Evolutionary conservation across 2,797 vertebrate species (phyloP), one percentile per base, ranked within the genome.

Genomic region (Rhyacichthys aspro): DNA sequence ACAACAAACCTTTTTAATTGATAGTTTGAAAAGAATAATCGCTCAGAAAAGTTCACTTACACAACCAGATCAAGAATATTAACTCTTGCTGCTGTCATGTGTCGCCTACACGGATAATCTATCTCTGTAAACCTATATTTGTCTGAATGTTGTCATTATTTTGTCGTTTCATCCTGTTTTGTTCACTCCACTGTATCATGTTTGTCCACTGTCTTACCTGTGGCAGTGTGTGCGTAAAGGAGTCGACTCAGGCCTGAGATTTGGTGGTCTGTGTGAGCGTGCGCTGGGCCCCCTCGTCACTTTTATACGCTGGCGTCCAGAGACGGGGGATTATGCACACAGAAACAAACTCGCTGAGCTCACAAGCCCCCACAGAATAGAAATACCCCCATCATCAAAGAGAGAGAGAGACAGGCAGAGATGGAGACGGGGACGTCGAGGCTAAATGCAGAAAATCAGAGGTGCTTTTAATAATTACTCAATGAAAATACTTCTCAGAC

Each of bases 351-450:
- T 84, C 74, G 91, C 92, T 93, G 92, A 93, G 90, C 90, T 84
- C 87, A 92, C 84, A 87, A 38, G 83, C 79, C 81, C 63, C 74
- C 74, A 89, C 78, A 92, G 90, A 93, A 93, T 88, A 90, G 89
- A 93, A 93, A 89, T 74, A 71, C 89, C 89, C 76, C 89, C 85
- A 91, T 93, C 92, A 93, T 93, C 92, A 92, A 90, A 90, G 86
- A 87, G 71, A 62, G 53, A 74, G 81, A 70, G 79, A 73, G 74
- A 53, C 48, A 63, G 18, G 43, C 16, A 60, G 43, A 59, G 67
- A 67, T 43, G 65, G 45, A 70, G 17, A 55, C 43, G 45, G 56
- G 47, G 39, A 63, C 18, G 1, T 7, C 1, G 2, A 38, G 23
- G 23, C 23, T 28, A 28, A 28, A 28, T 6, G 23, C 7, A 28